Percentiles rank a stretch among this genome's conserved stretches.
Evolutionary conservation across 2,888 invertebrate genomes (phyloP).

Genomic region (Conistra vaccinii): DNA sequence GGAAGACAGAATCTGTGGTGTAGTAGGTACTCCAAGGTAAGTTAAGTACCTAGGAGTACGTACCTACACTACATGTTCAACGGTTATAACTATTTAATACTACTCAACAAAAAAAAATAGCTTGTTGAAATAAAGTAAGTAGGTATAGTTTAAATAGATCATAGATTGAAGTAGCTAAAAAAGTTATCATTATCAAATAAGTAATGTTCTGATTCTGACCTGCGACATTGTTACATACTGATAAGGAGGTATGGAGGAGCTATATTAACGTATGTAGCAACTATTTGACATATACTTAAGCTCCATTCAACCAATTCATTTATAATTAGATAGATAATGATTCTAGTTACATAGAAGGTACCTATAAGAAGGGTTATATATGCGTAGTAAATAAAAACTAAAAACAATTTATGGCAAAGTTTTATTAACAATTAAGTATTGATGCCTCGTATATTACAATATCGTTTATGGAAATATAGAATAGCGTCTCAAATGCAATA

Average conservation of each 20-base stretch:
- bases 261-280: constrained; percentile 46
- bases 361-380: neutral
- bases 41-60: no score
- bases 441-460: constrained; percentile 75
- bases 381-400: constrained; percentile 35
- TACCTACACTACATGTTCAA: neutral
- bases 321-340: constrained; percentile 9
- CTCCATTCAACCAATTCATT: constrained; percentile 44
- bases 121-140: constrained; percentile 11
- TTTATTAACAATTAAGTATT: constrained; percentile 85
- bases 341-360: constrained; percentile 12
- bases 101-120: neutral
- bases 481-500: constrained; percentile 62
- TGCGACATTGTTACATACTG: constrained; percentile 43
- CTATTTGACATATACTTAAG: constrained; percentile 35
- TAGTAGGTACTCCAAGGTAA: neutral
- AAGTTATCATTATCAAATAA: constrained; percentile 52
- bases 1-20: neutral
- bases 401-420: constrained; percentile 55
- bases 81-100: neutral
- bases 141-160: constrained; percentile 40
- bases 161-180: constrained; percentile 42
- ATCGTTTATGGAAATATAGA: constrained; percentile 59
- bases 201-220: constrained; percentile 57
- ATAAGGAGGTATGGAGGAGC: constrained; percentile 38